These are phyloP conservation scores for Drosophila prostipennis DNA, from an alignment of 2,888 invertebrate genomes.

Conservation along the genomic window DNA sequence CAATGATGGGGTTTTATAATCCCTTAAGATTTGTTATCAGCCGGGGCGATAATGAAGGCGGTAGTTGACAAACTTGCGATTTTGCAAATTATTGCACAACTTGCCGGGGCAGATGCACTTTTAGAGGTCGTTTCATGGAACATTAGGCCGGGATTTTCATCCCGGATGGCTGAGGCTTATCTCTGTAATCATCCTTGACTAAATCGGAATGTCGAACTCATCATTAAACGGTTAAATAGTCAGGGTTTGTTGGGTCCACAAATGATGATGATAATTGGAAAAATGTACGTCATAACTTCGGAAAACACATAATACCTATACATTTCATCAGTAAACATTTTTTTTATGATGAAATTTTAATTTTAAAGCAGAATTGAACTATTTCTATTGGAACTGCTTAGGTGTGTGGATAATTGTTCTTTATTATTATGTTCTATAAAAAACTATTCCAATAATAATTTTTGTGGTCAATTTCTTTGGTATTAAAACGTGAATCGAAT, in stretches of 20 bases:
- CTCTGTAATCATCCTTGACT: conserved; percentile 36
- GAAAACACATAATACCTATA: no score
- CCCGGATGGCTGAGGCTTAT: conserved; percentile 13
- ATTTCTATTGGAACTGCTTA: no score
- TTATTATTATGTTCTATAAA: no score
- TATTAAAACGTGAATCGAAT: neutral
- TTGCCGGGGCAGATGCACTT: conserved; percentile 12
- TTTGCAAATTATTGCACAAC: conserved; percentile 30
- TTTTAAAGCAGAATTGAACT: no score
- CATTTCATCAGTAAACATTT: no score
- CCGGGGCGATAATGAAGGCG: conserved; percentile 12
- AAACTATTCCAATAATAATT: no score
- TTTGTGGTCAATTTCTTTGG: neutral
- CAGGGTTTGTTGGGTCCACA: conserved; percentile 41
- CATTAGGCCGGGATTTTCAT: conserved; percentile 44
- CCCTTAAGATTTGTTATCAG: conserved; percentile 24
- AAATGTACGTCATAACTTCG: neutral
- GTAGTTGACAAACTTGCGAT: conserved; percentile 27
- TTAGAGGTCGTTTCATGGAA: conserved; percentile 78
- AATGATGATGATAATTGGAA: conserved; percentile 12
- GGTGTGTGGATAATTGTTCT: no score
- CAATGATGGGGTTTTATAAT: conserved; percentile 20
- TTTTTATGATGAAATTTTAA: no score
- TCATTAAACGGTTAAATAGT: conserved; percentile 29
- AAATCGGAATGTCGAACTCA: conserved; percentile 28